phyloP scores from a whole-genome alignment of 2,888 invertebrate genomes.

The Meteorus colon region DNA sequence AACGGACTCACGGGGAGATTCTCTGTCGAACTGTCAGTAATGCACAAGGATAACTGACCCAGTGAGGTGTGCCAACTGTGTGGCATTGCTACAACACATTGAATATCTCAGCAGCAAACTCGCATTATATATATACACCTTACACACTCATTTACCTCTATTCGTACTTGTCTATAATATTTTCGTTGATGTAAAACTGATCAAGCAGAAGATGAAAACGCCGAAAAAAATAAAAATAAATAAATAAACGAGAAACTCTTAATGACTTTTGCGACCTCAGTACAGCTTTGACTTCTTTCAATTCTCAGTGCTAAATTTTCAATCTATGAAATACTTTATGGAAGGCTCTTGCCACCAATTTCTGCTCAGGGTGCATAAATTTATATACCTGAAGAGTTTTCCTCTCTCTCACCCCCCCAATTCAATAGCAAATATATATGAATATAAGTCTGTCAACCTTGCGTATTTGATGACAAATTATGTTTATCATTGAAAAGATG shows the following conservation, averaged over 20 bases:
- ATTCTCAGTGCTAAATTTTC: background rate
- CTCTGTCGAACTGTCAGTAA: conserved; percentile 31
- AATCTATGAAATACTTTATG: background rate
- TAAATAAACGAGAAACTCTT: background rate
- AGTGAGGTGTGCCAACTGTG: conserved; percentile 41
- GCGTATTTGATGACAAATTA: conserved; percentile 39
- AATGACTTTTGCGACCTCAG: background rate
- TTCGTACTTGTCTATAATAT: background rate
- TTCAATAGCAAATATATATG: background rate
- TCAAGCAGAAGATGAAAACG: background rate
- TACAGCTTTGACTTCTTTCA: background rate
- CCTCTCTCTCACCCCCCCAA: conserved; percentile 18
- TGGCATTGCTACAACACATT: background rate
- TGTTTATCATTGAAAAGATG: conserved; percentile 38
- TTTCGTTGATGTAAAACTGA: background rate
- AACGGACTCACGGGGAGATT: conserved; percentile 55
- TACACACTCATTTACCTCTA: conserved; percentile 33
- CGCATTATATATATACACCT: background rate
- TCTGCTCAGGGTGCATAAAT: background rate
- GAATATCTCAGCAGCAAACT: background rate
- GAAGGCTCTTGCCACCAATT: background rate
- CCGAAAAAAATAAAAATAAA: background rate
- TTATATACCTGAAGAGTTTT: conserved; percentile 14
- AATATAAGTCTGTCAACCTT: conserved; percentile 37
- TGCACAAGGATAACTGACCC: conserved; percentile 52